Percentiles rank a stretch among this genome's conserved stretches.
phyloP scores from a whole-genome alignment of 2,113 vertebrate species.

The Podocnemis expansa region DNA sequence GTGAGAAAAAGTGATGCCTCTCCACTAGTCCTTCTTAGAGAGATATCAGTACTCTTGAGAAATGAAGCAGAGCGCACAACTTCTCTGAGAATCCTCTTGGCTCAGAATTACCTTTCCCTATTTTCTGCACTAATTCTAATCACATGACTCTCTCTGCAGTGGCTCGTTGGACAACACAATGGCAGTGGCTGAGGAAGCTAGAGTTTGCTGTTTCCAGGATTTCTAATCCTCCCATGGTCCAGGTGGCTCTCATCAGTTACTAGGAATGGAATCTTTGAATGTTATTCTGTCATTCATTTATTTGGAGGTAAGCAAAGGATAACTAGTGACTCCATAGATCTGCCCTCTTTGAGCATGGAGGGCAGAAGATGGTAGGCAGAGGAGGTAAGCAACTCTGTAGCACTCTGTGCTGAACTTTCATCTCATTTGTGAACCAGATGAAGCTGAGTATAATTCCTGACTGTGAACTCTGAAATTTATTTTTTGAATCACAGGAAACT shows the following conservation, averaged over 20 bases:
- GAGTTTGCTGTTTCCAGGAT: neutral
- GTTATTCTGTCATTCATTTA: too few relatives aligned
- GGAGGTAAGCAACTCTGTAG: neutral
- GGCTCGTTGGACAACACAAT: neutral
- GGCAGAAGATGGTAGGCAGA: neutral
- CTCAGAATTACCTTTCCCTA: neutral
- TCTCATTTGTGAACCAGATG: neutral
- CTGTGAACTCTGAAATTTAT: neutral
- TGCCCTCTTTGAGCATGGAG: rapidly evolving
- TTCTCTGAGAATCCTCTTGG: neutral
- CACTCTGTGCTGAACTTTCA: neutral
- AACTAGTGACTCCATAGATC: neutral
- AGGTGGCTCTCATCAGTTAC: too few relatives aligned
- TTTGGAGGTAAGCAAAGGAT: neutral
- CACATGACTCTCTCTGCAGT: neutral
- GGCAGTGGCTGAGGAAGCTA: neutral
- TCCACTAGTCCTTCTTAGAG: too few relatives aligned
- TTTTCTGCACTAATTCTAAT: too few relatives aligned
- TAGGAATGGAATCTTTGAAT: too few relatives aligned
- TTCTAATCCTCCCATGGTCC: too few relatives aligned
- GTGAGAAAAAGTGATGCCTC: neutral
- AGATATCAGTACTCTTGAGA: neutral
- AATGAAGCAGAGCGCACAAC: neutral
- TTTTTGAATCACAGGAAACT: neutral
- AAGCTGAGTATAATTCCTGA: neutral